Base-by-base conservation (phyloP, 37 sponge, comb jelly and placozoan genomes). In the Chondrosia reniformis region DNA sequence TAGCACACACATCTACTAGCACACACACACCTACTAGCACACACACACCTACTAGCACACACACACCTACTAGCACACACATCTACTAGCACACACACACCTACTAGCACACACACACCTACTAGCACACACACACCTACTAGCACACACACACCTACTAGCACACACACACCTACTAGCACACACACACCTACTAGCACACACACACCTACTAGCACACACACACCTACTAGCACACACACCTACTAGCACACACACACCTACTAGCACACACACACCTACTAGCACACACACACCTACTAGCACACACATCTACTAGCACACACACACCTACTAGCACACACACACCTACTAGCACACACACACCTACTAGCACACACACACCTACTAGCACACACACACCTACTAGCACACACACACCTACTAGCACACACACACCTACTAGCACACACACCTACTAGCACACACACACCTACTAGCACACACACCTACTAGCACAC, bases 271-370 rank as follows among this genome's bases (percentile, higher is more conserved):
- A 81, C 75, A 81, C 82, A 75, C 75, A 61, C 75, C 59, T 63
- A 61, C 82, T 45, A 44, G 44, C 46, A 19, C 58, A 49, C 39
- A 62, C 75, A 62, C 75, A 75, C 75, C 59, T 75, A 61, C 75
- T 58, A 74, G 62, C 63, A 81, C 61, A 22, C 61, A 76, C 58
- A 33, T 38, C 8, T 19, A 41, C 73, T 8, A 7, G 44, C 73
- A 69, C 80, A 65, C 67, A 79, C 67, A 43, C 49, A 64, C 30
- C 63, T 67, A 64, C 67, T 73, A 58, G 72, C 42, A 73, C 74
- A 55, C 80, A 79, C 67, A 79, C 67, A 79, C 52, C 44, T 54
- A 79, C 67, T 66, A 49, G 45, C 54, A 79, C 52, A 79, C 52
- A 79, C 67, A 64, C 67, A 79, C 54, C 12, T 49, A 79, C 67